Percentiles rank a stretch among this genome's conserved stretches.
Evolutionary conservation across 2,113 vertebrate species (phyloP).

Genomic region (Oriolus oriolus): DNA sequence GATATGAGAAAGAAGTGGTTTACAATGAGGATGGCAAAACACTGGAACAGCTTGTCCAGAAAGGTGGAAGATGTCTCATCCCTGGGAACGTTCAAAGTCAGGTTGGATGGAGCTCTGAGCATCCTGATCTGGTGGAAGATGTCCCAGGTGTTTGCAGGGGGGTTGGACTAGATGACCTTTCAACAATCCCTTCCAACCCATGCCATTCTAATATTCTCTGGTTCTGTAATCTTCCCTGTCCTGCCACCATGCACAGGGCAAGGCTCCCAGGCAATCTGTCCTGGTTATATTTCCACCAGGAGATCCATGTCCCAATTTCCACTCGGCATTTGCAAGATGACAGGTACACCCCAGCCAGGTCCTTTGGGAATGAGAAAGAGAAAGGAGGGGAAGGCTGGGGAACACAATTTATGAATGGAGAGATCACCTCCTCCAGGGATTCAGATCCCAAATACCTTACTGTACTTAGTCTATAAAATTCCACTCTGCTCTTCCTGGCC

Average conservation of each 20-base stretch:
- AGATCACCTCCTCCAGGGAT: not conserved
- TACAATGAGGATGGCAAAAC: not conserved
- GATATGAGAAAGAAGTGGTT: not conserved
- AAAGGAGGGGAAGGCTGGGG: not conserved
- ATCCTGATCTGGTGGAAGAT: not conserved
- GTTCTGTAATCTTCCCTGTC: not conserved
- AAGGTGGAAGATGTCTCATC: not conserved
- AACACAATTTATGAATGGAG: not conserved
- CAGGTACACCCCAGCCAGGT: not conserved
- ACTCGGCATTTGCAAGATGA: not conserved
- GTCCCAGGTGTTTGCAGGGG: not conserved
- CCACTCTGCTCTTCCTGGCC: not conserved
- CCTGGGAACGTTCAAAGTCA: not conserved
- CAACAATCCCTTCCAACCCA: not conserved
- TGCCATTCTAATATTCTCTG: not conserved
- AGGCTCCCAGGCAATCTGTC: not conserved
- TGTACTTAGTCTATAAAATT: not conserved
- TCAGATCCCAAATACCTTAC: not conserved
- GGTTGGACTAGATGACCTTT: not conserved
- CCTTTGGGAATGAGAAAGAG: not conserved
- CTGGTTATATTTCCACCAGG: not conserved
- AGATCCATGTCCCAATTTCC: rapidly evolving
- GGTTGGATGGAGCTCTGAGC: not conserved
- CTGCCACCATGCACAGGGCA: not conserved
- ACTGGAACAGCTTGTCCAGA: not conserved